Evolutionary conservation across 2,113 vertebrate genomes (phyloP), one percentile per base, ranked within the genome.

Genomic region (Lycocorax pyrrhopterus): DNA sequence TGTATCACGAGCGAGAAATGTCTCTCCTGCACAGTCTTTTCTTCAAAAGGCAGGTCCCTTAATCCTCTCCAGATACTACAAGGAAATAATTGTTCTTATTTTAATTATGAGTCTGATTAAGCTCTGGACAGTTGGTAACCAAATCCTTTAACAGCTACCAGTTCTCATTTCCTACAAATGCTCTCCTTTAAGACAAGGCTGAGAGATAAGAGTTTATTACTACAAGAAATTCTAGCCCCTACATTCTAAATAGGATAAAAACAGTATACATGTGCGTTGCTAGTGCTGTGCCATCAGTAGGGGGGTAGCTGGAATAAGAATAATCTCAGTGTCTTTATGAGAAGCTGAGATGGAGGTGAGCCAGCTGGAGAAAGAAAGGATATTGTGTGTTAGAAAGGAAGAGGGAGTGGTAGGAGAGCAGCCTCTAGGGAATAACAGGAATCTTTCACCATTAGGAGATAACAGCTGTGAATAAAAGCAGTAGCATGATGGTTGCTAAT

Each of bases 41-140:
- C 64, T 92, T 87, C 73, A 56, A 60, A 72, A 26, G 37, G 53
- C 49, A n/a, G 33, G 33, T 82, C 74, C 53, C 58, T 91, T 78
- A 79, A 68, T 84, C 37, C 18, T 91, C 32, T 73, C 32, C 43
- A 74, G 41, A 27, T 39, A 56, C 23, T 84, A 35, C 73, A 94
- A 90, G 58, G 84, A 93, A 96, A 87, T 89, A 91, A 58, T 78
- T 75, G 53, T 84, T 82, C 47, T 33, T 69, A 35, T 49, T 94
- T 93, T 84, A 94, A 83, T 93, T 91, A 76, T 2, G 16, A 67
- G 18, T 84, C 80, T 84, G 74, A 75, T 87, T 85, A 87, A 93
- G n/a, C 49, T 53, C 66, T 76, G 89, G 46, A 64, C 49, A 33
- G 76, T 43, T 82, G 53, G 35, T 91, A 82, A 89, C 35, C 4